Evolutionary conservation across 2,797 vertebrate genomes (phyloP).

Genomic region (Halcyon chelicuti): DNA sequence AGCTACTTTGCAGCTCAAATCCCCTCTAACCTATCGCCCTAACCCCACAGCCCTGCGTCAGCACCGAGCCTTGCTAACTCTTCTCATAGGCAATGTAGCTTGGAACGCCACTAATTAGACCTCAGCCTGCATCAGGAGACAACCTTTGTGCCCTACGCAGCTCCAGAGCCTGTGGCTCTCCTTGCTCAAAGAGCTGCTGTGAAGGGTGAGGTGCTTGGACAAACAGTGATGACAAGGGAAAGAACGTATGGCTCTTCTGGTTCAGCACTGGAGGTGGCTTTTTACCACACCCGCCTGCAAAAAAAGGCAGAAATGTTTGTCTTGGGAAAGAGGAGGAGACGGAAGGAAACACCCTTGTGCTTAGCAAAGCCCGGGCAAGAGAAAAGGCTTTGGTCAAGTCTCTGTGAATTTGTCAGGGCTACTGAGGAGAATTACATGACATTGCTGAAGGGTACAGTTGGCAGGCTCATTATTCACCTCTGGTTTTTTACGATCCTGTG

Average conservation of each 20-base stretch:
- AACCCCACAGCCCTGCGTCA: neutral
- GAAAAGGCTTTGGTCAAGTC: neutral
- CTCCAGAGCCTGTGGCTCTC: neutral
- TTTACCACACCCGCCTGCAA: neutral
- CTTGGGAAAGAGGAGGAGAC: conserved; percentile 10
- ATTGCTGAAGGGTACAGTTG: neutral
- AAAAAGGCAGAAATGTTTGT: neutral
- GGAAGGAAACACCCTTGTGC: neutral
- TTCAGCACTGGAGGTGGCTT: conserved; percentile 38
- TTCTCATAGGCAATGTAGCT: neutral
- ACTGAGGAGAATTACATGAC: neutral
- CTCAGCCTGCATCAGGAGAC: neutral
- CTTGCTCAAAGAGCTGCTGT: neutral
- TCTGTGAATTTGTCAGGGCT: neutral
- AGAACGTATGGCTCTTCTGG: neutral
- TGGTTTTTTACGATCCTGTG: neutral
- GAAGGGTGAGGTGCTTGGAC: neutral
- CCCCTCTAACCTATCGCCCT: neutral
- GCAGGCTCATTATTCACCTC: neutral
- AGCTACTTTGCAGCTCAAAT: neutral
- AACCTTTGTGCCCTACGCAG: neutral
- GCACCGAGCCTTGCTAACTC: neutral
- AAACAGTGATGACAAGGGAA: neutral
- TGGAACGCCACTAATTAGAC: neutral
- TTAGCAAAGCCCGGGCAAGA: neutral